phyloP scores from a whole-genome alignment of 1,140 invertebrate species.

The Drosophila repleta region DNA sequence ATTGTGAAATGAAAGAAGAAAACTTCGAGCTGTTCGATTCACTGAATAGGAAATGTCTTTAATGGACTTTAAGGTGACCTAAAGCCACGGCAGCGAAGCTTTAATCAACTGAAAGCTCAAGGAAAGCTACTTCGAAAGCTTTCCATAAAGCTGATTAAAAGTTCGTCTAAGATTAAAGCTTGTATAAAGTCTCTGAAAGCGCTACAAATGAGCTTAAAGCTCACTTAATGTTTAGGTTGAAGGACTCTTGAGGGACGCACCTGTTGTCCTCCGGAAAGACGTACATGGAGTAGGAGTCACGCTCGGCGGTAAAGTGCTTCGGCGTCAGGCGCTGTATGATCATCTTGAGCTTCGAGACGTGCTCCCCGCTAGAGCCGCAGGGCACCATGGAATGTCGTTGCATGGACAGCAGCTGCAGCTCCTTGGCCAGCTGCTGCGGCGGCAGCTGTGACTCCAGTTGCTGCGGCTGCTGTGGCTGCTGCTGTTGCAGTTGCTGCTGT shows the following conservation, averaged over 20 bases:
- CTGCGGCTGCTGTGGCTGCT: constrained; percentile 33
- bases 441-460: constrained; percentile 38
- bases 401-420: constrained; percentile 60
- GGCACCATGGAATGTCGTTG: constrained; percentile 68
- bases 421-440: constrained; percentile 53
- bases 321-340: constrained; percentile 76
- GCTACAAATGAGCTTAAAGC: too few species aligned
- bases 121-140: too few species aligned
- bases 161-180: too few species aligned
- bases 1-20: not conserved
- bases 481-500: constrained; percentile 48
- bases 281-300: constrained; percentile 93
- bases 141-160: too few species aligned
- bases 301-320: constrained; percentile 87
- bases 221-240: too few species aligned
- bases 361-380: constrained; percentile 50
- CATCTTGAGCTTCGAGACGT: constrained; percentile 76
- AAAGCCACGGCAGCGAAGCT: not conserved
- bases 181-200: too few species aligned
- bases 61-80: not conserved
- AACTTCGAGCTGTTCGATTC: not conserved
- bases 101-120: too few species aligned
- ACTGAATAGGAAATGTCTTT: not conserved
- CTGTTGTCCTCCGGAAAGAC: constrained; percentile 92
- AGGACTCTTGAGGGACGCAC: constrained; percentile 83